phyloP scores from a whole-genome alignment of 2,113 vertebrate species.

The Hyaena hyaena region DNA sequence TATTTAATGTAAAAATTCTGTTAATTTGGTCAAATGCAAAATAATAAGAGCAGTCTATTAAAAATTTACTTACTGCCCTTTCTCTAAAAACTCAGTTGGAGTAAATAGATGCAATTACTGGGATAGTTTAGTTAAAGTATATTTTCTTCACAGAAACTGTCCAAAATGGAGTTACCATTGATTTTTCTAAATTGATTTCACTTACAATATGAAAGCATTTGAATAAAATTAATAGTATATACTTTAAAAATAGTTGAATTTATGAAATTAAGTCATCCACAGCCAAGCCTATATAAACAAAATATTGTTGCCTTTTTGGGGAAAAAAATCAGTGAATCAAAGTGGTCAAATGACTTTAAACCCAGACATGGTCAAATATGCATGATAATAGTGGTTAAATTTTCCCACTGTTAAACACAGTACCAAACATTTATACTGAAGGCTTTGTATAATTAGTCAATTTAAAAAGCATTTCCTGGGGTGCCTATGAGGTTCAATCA shows the following conservation, averaged over 20 bases:
- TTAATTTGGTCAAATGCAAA: not conserved
- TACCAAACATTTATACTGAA: not conserved
- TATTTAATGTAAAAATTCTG: not conserved
- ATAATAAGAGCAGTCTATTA: not conserved
- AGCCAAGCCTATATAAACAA: not conserved
- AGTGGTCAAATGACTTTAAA: not conserved
- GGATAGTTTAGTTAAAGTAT: conserved; percentile 1
- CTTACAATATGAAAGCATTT: not conserved
- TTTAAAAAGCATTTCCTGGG: not conserved
- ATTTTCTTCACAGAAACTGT: conserved; percentile 6
- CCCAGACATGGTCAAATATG: not conserved
- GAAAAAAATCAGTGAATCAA: not conserved
- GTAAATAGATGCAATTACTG: not conserved
- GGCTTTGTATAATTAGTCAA: not conserved
- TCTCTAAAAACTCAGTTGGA: not conserved
- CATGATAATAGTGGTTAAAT: not conserved
- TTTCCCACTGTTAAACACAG: not conserved
- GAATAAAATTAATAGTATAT: not conserved
- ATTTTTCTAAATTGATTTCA: conserved; percentile 48
- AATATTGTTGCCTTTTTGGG: not conserved
- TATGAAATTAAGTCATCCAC: not conserved
- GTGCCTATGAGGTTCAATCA: too few species aligned
- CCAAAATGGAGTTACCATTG: not conserved
- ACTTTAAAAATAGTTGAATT: not conserved
- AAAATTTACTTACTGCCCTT: not conserved